These are phyloP conservation scores for Stichopus horrens DNA, from an alignment of 53 echinoderm and acorn worm species.

Conservation along the genomic window DNA sequence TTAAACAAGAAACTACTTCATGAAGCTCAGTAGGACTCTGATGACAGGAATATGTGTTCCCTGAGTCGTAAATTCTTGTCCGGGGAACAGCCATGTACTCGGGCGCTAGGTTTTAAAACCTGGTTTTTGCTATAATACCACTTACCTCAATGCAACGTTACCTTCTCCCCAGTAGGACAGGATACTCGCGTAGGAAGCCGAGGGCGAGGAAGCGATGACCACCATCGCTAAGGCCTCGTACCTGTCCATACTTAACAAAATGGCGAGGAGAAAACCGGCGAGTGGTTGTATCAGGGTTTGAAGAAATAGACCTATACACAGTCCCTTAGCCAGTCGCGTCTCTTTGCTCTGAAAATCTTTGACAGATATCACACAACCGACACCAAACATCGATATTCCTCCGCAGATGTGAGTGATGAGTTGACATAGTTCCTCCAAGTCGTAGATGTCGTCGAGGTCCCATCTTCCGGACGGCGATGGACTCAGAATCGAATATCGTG, in stretches of 20 bases:
- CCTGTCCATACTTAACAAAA: constrained; percentile 28
- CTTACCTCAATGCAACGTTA: constrained; percentile 53
- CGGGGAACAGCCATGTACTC: no score
- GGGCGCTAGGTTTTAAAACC: no score
- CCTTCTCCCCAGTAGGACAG: constrained; percentile 60
- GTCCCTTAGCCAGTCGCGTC: constrained; percentile 51
- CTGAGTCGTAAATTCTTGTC: no score
- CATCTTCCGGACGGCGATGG: neutral
- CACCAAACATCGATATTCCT: constrained; percentile 50
- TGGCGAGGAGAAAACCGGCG: constrained; percentile 52
- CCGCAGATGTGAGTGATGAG: constrained; percentile 26
- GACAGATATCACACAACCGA: constrained; percentile 56
- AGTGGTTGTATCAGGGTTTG: constrained; percentile 61
- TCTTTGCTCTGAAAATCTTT: constrained; percentile 62
- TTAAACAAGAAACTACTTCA: no score
- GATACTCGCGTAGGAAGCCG: constrained; percentile 53
- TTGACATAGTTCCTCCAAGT: constrained; percentile 23
- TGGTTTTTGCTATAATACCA: neutral
- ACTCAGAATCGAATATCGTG: neutral
- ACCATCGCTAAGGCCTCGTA: constrained; percentile 56
- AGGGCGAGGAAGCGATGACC: constrained; percentile 46
- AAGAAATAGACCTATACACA: constrained; percentile 48
- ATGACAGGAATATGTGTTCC: no score
- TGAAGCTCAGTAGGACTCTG: no score
- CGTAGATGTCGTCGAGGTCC: constrained; percentile 29